A percentile compares a stretch with the other conserved stretches of the same genome.
These are phyloP conservation scores for Charaxes varanes DNA, from an alignment of 1,140 invertebrate species.

Conservation along the genomic window DNA sequence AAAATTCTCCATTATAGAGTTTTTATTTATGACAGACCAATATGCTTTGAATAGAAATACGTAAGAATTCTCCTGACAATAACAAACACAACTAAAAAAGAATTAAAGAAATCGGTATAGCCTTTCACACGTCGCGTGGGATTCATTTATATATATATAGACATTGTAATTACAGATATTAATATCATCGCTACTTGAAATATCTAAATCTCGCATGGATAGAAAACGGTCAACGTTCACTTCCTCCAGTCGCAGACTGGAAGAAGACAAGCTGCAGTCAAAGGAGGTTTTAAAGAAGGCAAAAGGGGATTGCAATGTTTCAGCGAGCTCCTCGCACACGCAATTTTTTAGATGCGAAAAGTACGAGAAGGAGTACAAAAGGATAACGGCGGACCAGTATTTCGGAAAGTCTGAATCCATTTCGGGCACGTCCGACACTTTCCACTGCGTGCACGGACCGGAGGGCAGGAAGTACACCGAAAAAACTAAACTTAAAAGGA, in stretches of 20 bases:
- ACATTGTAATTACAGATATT: no score
- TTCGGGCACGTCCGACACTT: constrained; percentile 40
- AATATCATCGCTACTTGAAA: no score
- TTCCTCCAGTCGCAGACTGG: neutral
- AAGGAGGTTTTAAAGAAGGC: constrained; percentile 12
- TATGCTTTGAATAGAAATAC: no score
- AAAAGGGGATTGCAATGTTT: constrained; percentile 21
- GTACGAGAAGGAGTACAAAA: constrained; percentile 19
- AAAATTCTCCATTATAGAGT: no score
- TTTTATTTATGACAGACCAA: no score
- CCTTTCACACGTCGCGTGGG: no score
- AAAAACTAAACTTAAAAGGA: constrained; percentile 29
- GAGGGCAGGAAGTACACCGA: constrained; percentile 39
- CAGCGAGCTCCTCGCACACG: constrained; percentile 36
- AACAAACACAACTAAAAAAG: no score
- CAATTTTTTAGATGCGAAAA: constrained; percentile 29
- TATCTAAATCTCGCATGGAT: constrained; percentile 13
- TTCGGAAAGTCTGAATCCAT: constrained; percentile 32
- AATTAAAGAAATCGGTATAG: no score
- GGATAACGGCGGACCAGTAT: constrained; percentile 35
- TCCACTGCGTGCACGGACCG: constrained; percentile 36
- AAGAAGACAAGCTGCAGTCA: neutral
- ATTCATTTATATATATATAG: no score
- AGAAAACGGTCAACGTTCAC: constrained; percentile 12
- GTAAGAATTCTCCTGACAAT: no score